Evolutionary conservation across 1,140 invertebrate species (phyloP), one percentile per base, ranked within the genome.

Genomic region (Bombus turneri): DNA sequence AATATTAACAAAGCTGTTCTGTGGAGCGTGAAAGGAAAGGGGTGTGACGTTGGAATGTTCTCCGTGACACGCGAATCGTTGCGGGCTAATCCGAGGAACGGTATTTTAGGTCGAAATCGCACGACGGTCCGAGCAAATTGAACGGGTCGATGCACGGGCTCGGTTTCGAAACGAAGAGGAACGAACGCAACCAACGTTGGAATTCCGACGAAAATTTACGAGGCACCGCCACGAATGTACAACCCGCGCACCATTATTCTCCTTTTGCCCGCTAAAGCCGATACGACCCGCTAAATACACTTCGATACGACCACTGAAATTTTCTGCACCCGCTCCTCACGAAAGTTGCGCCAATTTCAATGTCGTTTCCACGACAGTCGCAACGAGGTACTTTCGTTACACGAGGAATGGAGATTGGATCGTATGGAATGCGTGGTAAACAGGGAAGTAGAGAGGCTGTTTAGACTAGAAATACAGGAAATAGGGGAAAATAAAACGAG

Each of bases 201-300:
- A 28, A n/a, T 77, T 76, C 57, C 37, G 57, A 77, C 77, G 77
- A 68, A 68, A 80, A 80, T 68, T 80, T 68, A 68, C 64, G 62
- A 47, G 59, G 41, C 39, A 18, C 8, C 72, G 25, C 25, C 41
- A 6, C n/a, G 28, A 22, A 15, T 15, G 1, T 10, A 31, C 72
- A 28, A 13, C n/a, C 41, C 64, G 31, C 9, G n/a, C 2, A 34
- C 64, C 22, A 47, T 68, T 80, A 66, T 80, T 80, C 77, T 43
- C 62, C n/a, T 22, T 37, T 74, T 47, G n/a, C 8, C n/a, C n/a
- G 18, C 72, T 34, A 53, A 47, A 74, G n/a, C 10, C 41, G 39
- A 74, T 41, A 53, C 34, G 9, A 1, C 39, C 1, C 15, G 41
- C n/a, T 74, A 74, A 72, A 72, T 72, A 72, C 71, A 72, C 71